Conservation (phyloP, 2,797 vertebrate species). For the Rhinichthys osculus region DNA sequence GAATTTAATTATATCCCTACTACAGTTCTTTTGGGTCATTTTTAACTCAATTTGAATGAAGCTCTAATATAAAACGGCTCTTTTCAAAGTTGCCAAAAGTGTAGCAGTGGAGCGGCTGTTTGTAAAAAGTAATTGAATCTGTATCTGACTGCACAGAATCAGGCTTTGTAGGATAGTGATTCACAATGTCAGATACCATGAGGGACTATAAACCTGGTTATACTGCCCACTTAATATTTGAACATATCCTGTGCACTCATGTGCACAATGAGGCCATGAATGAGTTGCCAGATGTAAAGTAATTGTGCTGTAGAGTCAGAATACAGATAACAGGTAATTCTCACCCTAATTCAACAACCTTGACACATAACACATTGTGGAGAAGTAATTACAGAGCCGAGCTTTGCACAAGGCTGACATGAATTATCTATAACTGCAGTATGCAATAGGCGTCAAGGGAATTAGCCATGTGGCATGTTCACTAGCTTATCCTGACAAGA, state of each 20-base stretch:
- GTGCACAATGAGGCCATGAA: neutral
- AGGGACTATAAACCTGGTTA: neutral
- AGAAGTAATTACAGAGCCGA: constrained; percentile 14
- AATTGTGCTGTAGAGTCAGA: neutral
- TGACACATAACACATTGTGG: constrained; percentile 15
- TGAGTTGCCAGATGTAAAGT: neutral
- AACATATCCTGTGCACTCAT: neutral
- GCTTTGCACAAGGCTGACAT: constrained; percentile 5
- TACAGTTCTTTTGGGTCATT: neutral
- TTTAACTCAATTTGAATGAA: neutral
- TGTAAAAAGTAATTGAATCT: neutral
- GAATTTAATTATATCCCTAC: neutral
- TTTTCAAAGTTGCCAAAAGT: neutral
- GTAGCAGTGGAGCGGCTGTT: neutral
- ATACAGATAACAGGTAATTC: constrained; percentile 2
- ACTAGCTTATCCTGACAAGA: constrained; percentile 3
- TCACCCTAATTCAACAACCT: constrained; percentile 17
- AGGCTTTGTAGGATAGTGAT: neutral
- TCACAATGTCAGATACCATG: neutral
- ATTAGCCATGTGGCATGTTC: constrained; percentile 11
- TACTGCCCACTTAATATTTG: neutral
- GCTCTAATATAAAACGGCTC: neutral
- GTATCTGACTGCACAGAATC: neutral
- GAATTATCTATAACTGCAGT: constrained; percentile 28
- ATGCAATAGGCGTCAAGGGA: neutral